Base-by-base conservation (phyloP, 2,888 invertebrate genomes). In the Physocephala rufipes region DNA sequence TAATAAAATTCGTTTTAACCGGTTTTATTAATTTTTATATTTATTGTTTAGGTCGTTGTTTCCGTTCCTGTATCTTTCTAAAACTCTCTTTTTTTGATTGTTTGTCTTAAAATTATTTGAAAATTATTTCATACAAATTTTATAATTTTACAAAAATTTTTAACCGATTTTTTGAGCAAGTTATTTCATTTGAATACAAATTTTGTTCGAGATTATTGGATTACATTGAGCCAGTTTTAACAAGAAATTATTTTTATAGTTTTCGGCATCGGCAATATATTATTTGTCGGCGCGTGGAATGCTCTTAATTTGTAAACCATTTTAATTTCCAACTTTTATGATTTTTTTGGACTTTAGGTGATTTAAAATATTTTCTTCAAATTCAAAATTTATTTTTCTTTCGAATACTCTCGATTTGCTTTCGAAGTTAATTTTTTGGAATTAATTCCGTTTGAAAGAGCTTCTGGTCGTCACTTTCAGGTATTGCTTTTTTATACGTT, bases 1-100 rank as follows among this genome's bases (percentile, higher is more conserved):
- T 26, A 16, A 47, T 30, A 24, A 16, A 26, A 55, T 65, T 12
- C 43, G 49, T 71, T 5, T 2, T n/a, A 49, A 43, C n/a, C 45
- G n/a, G 30, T 51, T 71, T 13, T 71, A 49, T 59, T 67, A 59
- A 61, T 67, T 67, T 53, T 21, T 19, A 36, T 21, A 3, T 9
- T 13, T 61, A 5, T 51, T 61, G 19, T n/a, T 45, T 59, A 59
- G 4, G 9, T 36, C 36, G 36, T 36, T 36, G 36, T 36, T 36
- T 36, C 5, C 36, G 36, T 36, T 36, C 4, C 36, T 36, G 36
- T 36, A 36, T n/a, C n/a, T n/a, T n/a, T n/a, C 36, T 36, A 7
- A 36, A 36, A 36, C 9, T 7, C 36, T 4, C 9, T 36, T 7
- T 36, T n/a, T n/a, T n/a, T n/a, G n/a, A 36, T 36, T 4, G 4